A percentile compares a stretch with the other conserved stretches of the same genome.
Evolutionary conservation across 35 echinoderm and acorn worm species (phyloP).

Genomic region (Apostichopus japonicus): DNA sequence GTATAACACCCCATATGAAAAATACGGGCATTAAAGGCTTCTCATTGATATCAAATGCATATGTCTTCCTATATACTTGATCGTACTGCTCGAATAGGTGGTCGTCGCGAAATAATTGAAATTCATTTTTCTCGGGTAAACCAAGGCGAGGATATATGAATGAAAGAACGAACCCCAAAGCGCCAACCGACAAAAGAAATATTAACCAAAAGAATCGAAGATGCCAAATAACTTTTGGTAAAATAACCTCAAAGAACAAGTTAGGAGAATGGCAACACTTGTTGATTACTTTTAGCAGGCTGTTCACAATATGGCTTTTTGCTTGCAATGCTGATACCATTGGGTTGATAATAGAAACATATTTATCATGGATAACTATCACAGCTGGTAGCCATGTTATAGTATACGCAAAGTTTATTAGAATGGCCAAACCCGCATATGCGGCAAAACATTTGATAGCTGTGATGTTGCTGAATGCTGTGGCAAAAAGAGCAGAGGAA

Average conservation of each 20-base stretch:
- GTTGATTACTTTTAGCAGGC: neutral
- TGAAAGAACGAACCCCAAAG: conserved; percentile 56
- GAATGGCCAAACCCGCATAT: conserved; percentile 75
- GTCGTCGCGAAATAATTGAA: conserved; percentile 66
- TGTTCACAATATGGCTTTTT: neutral
- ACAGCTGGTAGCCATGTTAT: conserved; percentile 86
- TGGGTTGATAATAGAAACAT: neutral
- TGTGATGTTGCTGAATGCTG: conserved; percentile 67
- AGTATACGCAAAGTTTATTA: conserved; percentile 83
- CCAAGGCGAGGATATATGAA: conserved; percentile 67
- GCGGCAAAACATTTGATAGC: conserved; percentile 79
- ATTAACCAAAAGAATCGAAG: conserved; percentile 72
- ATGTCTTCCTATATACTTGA: conserved; percentile 66
- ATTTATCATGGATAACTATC: conserved; percentile 72
- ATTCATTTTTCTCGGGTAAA: conserved; percentile 62
- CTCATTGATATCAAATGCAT: conserved; percentile 56
- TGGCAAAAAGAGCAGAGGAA: conserved; percentile 73
- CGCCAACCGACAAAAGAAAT: conserved; percentile 55
- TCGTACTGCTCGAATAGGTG: conserved; percentile 85
- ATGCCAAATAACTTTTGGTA: conserved; percentile 74
- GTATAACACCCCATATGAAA: conserved; percentile 64
- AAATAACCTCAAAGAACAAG: conserved; percentile 52
- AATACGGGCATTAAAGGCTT: conserved; percentile 33
- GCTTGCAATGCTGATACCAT: neutral
- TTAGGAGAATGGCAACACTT: neutral